Conservation (phyloP, 2,888 invertebrate species). For the Melanargia galathea region DNA sequence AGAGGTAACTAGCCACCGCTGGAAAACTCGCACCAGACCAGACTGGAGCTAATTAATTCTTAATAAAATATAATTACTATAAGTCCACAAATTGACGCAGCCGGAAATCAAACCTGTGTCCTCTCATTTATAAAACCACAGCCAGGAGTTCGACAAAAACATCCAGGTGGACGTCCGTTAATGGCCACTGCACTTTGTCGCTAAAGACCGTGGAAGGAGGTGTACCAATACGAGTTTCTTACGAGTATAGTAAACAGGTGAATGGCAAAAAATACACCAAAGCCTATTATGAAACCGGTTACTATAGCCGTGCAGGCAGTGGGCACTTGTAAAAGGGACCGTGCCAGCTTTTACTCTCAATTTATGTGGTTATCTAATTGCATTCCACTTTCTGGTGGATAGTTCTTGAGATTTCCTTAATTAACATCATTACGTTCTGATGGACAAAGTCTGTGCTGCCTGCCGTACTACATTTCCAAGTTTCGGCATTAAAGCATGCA, state of each 20-base stretch:
- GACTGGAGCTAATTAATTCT: too few relatives aligned
- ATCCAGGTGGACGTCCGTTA: slow-evolving; percentile 51
- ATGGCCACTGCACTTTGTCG: slow-evolving; percentile 49
- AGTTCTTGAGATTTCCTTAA: slow-evolving; percentile 51
- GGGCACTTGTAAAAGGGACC: slow-evolving; percentile 60
- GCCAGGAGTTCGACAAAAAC: too few relatives aligned
- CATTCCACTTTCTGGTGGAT: slow-evolving; percentile 45
- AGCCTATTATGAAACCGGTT: slow-evolving; percentile 73
- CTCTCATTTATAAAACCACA: too few relatives aligned
- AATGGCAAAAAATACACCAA: slow-evolving; percentile 74
- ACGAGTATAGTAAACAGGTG: slow-evolving; percentile 64
- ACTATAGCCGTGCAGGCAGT: slow-evolving; percentile 47
- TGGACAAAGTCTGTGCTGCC: neutral
- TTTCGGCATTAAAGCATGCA: too few relatives aligned
- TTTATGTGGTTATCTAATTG: slow-evolving; percentile 64
- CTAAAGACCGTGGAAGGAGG: slow-evolving; percentile 57
- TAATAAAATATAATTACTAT: too few relatives aligned
- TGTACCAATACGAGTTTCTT: slow-evolving; percentile 45
- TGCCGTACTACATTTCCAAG: too few relatives aligned
- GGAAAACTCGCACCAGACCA: too few relatives aligned
- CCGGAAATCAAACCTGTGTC: too few relatives aligned
- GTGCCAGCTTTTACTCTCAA: slow-evolving; percentile 75
- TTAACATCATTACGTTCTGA: slow-evolving; percentile 31
- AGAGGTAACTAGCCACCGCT: too few relatives aligned
- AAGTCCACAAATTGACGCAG: too few relatives aligned